These are phyloP conservation scores for Chloroceryle aenea DNA, from an alignment of 2,113 vertebrate species.

Conservation along the genomic window DNA sequence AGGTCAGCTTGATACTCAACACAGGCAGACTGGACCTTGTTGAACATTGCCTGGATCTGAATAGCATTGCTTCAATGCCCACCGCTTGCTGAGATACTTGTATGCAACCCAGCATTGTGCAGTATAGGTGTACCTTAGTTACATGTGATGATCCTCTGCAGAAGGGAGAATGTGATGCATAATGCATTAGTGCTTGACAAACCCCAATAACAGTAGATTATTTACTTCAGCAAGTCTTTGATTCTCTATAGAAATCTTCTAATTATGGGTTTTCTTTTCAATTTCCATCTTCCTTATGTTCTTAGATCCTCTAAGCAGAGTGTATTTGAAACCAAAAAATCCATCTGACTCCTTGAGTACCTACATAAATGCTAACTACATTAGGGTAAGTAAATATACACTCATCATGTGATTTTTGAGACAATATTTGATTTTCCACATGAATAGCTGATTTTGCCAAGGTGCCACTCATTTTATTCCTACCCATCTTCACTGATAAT, in stretches of 20 bases:
- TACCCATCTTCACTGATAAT: not conserved
- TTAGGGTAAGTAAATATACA: constrained; percentile 84
- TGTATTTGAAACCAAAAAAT: constrained; percentile 88
- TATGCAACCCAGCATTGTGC: not conserved
- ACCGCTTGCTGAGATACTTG: not conserved
- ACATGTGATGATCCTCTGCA: not conserved
- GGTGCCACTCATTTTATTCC: not conserved
- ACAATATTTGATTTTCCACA: not conserved
- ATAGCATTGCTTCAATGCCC: not conserved
- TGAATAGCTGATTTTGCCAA: not conserved
- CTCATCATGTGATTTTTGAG: constrained; percentile 22
- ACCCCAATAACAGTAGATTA: not conserved
- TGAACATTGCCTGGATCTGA: not conserved
- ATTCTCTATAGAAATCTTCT: constrained; percentile 23
- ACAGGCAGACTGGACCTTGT: not conserved
- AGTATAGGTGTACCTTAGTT: not conserved
- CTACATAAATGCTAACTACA: constrained; percentile 97
- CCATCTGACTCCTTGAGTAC: constrained; percentile 87
- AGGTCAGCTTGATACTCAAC: not conserved
- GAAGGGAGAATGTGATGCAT: not conserved
- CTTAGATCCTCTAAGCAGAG: constrained; percentile 92
- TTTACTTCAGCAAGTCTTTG: constrained; percentile 2
- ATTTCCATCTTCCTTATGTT: constrained; percentile 60
- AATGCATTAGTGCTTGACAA: not conserved
- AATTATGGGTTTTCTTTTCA: constrained; percentile 43